Percentiles rank a stretch among this genome's conserved stretches.
Conservation (phyloP, 1,140 invertebrate genomes). For the Asbolus verrucosus region DNA sequence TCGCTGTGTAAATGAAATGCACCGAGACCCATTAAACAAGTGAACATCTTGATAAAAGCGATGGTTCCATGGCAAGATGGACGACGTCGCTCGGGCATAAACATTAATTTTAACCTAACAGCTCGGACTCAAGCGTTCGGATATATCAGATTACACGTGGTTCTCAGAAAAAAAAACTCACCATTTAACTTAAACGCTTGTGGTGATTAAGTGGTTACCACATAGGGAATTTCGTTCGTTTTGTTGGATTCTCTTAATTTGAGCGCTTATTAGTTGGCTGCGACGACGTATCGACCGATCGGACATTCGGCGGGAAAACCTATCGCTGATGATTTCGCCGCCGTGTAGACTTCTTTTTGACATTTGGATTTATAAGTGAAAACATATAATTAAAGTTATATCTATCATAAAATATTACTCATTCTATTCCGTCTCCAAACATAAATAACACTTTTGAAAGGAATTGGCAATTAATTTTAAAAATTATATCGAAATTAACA, state of each 20-base stretch:
- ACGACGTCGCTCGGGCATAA: slow-evolving; percentile 62
- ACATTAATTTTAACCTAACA: slow-evolving; percentile 65
- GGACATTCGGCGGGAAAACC: too few relatives aligned
- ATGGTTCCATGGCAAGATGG: slow-evolving; percentile 63
- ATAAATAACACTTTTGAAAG: slow-evolving; percentile 7
- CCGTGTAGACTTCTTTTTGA: background rate
- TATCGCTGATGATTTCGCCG: too few relatives aligned
- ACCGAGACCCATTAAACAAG: slow-evolving; percentile 63
- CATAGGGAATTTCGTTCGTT: slow-evolving; percentile 46
- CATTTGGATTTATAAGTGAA: slow-evolving; percentile 5
- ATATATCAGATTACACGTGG: slow-evolving; percentile 63
- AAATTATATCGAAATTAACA: slow-evolving; percentile 23
- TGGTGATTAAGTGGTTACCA: slow-evolving; percentile 55
- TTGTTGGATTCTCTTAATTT: slow-evolving; percentile 39
- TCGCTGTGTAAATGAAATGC: slow-evolving; percentile 51
- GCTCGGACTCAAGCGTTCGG: slow-evolving; percentile 55
- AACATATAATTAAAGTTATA: slow-evolving; percentile 6
- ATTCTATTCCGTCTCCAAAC: background rate
- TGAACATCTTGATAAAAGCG: slow-evolving; percentile 65
- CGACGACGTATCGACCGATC: too few relatives aligned
- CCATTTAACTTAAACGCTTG: slow-evolving; percentile 58
- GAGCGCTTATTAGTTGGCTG: slow-evolving; percentile 15
- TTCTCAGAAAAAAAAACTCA: slow-evolving; percentile 60
- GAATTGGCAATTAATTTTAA: slow-evolving; percentile 20
- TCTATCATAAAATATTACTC: slow-evolving; percentile 4